Evolutionary conservation across 2,797 vertebrate genomes (phyloP), one percentile per base, ranked within the genome.

Genomic region (Vireo griseus): DNA sequence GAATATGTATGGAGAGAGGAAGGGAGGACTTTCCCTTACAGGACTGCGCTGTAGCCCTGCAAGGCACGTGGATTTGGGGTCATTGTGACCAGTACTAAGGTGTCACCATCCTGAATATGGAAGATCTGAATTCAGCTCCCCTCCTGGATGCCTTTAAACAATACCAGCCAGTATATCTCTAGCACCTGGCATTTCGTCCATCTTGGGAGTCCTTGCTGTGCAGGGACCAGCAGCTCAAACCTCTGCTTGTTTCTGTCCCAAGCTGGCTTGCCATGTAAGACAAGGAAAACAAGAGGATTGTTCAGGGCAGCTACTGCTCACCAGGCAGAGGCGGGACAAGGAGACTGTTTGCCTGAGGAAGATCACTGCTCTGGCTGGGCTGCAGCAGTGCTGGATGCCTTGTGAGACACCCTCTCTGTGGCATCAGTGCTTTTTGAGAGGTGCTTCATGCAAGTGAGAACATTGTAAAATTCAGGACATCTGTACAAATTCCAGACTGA

Each of bases 321-420:
- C 22, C 6, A 0, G 3, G n/a, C 6, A 61, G 39, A 42, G 9
- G 5, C 8, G 51, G 25, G 63, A 82, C 2, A 31, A 92, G 7
- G 58, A 86, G 3, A 48, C 16, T 31, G 92, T 98, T 76, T 97
- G 95, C 51, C 97, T 98, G 33, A 96, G 96, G 69, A 98, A 97
- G 57, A 92, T 97, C 57, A 96, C 98, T 24, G 93, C 97, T 50
- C 94, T 98, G 67, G 86, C 97, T 76, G 91, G 3, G 97, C 97
- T 17, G 88, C 91, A 45, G 98, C 45, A 97, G 95, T 0, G 96
- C 66, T 98, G 98, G 97, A n/a, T 85, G 7, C 96, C 98, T 57
- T 94, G 82, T 62, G 97, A 98, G 26, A 25, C 98, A 25, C 97
- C 72, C 96, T 98, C 28, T 98, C 98, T 0, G 1, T 96, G 97